Percentiles rank a stretch among this genome's conserved stretches.
Evolutionary conservation across 2,888 invertebrate species (phyloP).

Genomic region (Eupithecia insigniata): DNA sequence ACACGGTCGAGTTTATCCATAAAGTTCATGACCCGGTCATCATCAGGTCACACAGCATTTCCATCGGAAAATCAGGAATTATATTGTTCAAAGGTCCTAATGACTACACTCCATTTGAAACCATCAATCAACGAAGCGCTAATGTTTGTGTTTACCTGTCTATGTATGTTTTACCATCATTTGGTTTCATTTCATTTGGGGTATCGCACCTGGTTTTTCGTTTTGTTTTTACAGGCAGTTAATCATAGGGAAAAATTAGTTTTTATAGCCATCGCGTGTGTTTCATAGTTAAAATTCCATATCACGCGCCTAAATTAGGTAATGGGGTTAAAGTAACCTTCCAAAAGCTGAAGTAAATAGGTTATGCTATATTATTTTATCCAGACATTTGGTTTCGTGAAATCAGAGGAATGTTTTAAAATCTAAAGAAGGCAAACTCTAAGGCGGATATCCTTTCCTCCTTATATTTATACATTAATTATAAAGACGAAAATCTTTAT

Average conservation of each 20-base stretch:
- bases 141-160: conserved; percentile 23
- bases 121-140: conserved; percentile 35
- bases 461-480: too few relatives aligned
- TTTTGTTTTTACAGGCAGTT: not conserved
- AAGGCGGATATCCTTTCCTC: too few relatives aligned
- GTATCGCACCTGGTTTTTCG: too few relatives aligned
- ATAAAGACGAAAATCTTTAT: too few relatives aligned
- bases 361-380: not conserved
- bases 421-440: not conserved
- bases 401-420: not conserved
- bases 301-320: not conserved
- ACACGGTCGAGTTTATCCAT: not conserved
- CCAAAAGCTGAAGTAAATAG: not conserved
- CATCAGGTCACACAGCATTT: conserved; percentile 34
- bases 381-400: too few relatives aligned
- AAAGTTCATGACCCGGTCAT: conserved; percentile 26
- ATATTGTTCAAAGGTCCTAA: conserved; percentile 5
- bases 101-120: conserved; percentile 17
- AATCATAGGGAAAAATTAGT: not conserved
- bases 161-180: conserved; percentile 2
- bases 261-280: not conserved
- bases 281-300: not conserved
- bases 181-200: not conserved
- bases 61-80: conserved; percentile 21
- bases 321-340: not conserved